Percentiles rank a stretch among this genome's conserved stretches.
These are phyloP conservation scores for Latheticus oryzae DNA, from an alignment of 2,888 invertebrate genomes.

Conservation along the genomic window DNA sequence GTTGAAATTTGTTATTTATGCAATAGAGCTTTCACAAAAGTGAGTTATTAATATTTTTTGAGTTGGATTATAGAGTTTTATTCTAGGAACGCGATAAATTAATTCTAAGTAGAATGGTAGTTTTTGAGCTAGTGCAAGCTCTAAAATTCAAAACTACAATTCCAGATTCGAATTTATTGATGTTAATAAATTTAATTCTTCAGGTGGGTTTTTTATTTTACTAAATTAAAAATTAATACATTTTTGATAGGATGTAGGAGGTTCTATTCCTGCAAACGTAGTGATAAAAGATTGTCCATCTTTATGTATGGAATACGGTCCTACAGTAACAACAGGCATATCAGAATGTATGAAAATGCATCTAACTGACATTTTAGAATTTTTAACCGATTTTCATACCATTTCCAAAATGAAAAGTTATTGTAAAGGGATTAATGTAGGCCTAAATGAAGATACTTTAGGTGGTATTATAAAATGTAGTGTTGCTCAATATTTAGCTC, in stretches of 20 bases:
- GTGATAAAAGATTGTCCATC: slow-evolving; percentile 70
- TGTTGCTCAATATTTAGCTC: slow-evolving; percentile 90
- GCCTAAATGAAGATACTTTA: slow-evolving; percentile 93
- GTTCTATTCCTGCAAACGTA: slow-evolving; percentile 82
- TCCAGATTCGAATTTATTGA: slow-evolving; percentile 93
- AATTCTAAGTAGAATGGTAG: slow-evolving; percentile 89
- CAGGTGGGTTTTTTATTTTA: slow-evolving; percentile 69
- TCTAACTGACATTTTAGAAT: slow-evolving; percentile 92
- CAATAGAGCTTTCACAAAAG: slow-evolving; percentile 86
- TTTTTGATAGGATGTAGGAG: slow-evolving; percentile 79
- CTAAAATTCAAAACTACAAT: slow-evolving; percentile 94
- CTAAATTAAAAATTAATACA: slow-evolving; percentile 4
- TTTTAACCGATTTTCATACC: slow-evolving; percentile 95
- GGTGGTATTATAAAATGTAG: slow-evolving; percentile 97
- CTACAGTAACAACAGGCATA: slow-evolving; percentile 83
- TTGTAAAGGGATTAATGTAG: slow-evolving; percentile 73
- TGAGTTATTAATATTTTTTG: slow-evolving; percentile 55
- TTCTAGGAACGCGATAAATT: slow-evolving; percentile 91
- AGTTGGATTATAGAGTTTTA: slow-evolving; percentile 5
- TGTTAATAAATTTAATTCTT: slow-evolving; percentile 87
- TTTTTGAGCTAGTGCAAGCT: slow-evolving; percentile 94
- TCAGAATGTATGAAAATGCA: slow-evolving; percentile 95
- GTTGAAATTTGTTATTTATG: slow-evolving; percentile 92
- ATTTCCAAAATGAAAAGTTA: slow-evolving; percentile 94
- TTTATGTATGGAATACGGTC: slow-evolving; percentile 62